Evolutionary conservation across 1,140 invertebrate genomes (phyloP).

Genomic region (Leptonema lineaticorne): DNA sequence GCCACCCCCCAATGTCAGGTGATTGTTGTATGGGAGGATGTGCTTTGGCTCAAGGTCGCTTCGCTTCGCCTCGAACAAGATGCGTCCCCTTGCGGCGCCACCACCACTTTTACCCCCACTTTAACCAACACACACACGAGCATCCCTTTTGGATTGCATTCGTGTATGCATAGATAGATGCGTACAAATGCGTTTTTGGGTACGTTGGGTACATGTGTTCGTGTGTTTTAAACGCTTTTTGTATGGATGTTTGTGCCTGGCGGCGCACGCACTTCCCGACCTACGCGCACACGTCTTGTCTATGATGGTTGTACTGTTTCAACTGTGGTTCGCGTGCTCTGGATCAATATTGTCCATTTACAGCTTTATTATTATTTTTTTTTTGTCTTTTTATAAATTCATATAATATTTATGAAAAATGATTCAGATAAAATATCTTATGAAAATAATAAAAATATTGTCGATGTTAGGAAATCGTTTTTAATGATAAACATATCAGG

Average conservation of each 20-base stretch:
- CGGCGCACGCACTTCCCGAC: constrained; percentile 25
- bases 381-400: too few relatives aligned
- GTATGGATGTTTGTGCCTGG: background rate
- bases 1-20: too few relatives aligned
- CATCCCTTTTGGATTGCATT: background rate
- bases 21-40: background rate
- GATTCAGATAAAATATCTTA: too few relatives aligned
- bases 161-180: too few relatives aligned
- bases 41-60: background rate
- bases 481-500: too few relatives aligned
- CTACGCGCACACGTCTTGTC: constrained; percentile 13
- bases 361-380: background rate
- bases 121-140: too few relatives aligned
- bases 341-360: background rate
- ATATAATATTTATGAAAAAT: too few relatives aligned
- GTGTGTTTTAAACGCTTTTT: too few relatives aligned
- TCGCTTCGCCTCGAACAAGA: background rate
- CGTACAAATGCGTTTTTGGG: too few relatives aligned
- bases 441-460: too few relatives aligned
- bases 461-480: too few relatives aligned
- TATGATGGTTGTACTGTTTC: background rate
- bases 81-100: background rate
- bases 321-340: constrained; percentile 5
- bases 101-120: background rate
- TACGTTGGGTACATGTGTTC: background rate